Conservation (phyloP, 2,113 vertebrate genomes). For the Euleptes europaea region DNA sequence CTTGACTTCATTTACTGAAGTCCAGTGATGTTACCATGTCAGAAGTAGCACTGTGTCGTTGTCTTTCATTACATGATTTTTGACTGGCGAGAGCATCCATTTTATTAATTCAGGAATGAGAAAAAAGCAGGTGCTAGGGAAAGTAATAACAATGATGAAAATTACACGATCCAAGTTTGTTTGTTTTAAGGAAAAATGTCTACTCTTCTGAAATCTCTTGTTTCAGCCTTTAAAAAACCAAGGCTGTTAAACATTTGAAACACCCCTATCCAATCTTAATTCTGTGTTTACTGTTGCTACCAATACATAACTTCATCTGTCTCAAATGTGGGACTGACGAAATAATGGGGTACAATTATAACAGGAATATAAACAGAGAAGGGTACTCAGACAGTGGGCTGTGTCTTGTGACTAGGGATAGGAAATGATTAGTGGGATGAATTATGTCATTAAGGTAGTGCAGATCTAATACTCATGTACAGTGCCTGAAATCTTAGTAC, state of each 20-base stretch:
- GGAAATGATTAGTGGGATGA: neutral
- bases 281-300: neutral
- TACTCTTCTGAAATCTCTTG: neutral
- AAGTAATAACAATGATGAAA: neutral
- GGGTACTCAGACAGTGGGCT: neutral
- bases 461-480: neutral
- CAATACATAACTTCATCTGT: neutral
- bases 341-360: neutral
- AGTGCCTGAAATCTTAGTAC: neutral
- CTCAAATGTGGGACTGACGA: neutral
- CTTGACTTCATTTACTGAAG: neutral
- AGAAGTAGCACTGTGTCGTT: neutral
- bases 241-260: neutral
- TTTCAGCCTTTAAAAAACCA: neutral
- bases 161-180: neutral
- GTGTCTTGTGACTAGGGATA: neutral
- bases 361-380: neutral
- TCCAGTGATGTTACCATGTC: neutral
- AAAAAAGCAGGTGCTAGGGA: neutral
- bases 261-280: neutral
- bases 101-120: neutral
- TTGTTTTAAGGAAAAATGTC: neutral
- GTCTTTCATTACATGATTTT: neutral
- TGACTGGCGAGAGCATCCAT: neutral
- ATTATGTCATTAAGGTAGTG: neutral